These are phyloP conservation scores for Plagodis pulveraria DNA, from an alignment of 2,888 invertebrate species.

Conservation along the genomic window DNA sequence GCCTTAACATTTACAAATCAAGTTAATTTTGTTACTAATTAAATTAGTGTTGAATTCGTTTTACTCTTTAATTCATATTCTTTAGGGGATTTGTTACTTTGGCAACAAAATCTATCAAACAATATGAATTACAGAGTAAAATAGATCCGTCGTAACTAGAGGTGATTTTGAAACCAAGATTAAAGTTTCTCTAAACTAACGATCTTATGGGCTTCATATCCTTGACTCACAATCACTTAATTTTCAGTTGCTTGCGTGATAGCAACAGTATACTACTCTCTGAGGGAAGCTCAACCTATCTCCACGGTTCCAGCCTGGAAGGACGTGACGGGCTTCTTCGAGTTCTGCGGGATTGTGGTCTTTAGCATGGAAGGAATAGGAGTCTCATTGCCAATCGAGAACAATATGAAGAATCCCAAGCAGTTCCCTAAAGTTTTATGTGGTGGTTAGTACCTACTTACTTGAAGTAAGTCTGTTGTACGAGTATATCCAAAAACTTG, in stretches of 20 bases:
- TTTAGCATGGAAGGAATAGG: slow-evolving; percentile 85
- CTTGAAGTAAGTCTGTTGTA: too few species aligned
- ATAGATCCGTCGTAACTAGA: too few species aligned
- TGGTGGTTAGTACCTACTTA: slow-evolving; percentile 52
- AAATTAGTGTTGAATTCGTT: too few species aligned
- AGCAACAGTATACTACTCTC: slow-evolving; percentile 69
- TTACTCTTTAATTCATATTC: too few species aligned
- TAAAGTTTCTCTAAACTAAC: too few species aligned
- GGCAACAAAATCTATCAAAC: too few species aligned
- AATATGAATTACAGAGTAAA: too few species aligned
- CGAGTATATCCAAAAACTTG: too few species aligned
- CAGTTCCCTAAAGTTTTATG: slow-evolving; percentile 63
- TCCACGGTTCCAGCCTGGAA: slow-evolving; percentile 66
- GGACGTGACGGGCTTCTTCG: slow-evolving; percentile 64
- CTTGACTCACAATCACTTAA: background rate
- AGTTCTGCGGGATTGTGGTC: slow-evolving; percentile 85
- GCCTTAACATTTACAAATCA: too few species aligned
- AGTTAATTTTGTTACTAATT: too few species aligned
- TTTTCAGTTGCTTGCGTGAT: slow-evolving; percentile 70
- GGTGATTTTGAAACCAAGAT: too few species aligned
- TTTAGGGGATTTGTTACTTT: too few species aligned
- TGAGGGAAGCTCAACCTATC: slow-evolving; percentile 54
- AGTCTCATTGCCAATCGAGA: slow-evolving; percentile 74
- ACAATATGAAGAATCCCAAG: slow-evolving; percentile 72
- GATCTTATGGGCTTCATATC: background rate